These are phyloP conservation scores for Cyclophora punctaria DNA, from an alignment of 2,888 invertebrate species.

Conservation along the genomic window DNA sequence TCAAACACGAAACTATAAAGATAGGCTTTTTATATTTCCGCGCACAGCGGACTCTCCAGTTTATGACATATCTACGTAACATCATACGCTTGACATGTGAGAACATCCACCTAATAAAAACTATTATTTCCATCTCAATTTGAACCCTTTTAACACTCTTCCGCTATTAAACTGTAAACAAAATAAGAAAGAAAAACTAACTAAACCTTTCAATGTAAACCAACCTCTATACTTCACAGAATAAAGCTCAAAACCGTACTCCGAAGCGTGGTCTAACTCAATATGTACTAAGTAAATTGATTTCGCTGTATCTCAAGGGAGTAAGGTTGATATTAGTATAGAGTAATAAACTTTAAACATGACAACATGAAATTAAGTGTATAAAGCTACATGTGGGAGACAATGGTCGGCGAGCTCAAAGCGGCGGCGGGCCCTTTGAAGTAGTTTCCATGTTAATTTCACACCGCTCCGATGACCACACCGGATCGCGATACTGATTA, in stretches of 20 bases:
- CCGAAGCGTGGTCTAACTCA: slow-evolving; percentile 1
- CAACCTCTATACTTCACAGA: slow-evolving; percentile 6
- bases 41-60: too few species aligned
- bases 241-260: slow-evolving; percentile 9
- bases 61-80: neutral
- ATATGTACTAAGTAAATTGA: slow-evolving; percentile 6
- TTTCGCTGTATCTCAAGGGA: slow-evolving; percentile 6
- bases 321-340: slow-evolving; percentile 25
- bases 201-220: slow-evolving; percentile 2
- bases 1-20: too few species aligned
- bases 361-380: slow-evolving; percentile 67
- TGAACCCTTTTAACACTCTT: slow-evolving; percentile 51
- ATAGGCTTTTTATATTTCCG: too few species aligned
- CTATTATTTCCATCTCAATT: slow-evolving; percentile 37
- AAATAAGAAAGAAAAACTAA: slow-evolving; percentile 18
- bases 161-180: slow-evolving; percentile 44
- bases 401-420: slow-evolving; percentile 62
- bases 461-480: slow-evolving; percentile 41
- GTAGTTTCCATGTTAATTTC: slow-evolving; percentile 50
- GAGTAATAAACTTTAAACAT: slow-evolving; percentile 65
- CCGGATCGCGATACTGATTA: slow-evolving; percentile 1
- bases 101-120: slow-evolving; percentile 35
- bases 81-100: slow-evolving; percentile 11
- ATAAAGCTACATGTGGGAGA: slow-evolving; percentile 66
- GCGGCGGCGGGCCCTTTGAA: slow-evolving; percentile 54